phyloP scores from a whole-genome alignment of 2,888 invertebrate genomes.

The Thyatira batis region DNA sequence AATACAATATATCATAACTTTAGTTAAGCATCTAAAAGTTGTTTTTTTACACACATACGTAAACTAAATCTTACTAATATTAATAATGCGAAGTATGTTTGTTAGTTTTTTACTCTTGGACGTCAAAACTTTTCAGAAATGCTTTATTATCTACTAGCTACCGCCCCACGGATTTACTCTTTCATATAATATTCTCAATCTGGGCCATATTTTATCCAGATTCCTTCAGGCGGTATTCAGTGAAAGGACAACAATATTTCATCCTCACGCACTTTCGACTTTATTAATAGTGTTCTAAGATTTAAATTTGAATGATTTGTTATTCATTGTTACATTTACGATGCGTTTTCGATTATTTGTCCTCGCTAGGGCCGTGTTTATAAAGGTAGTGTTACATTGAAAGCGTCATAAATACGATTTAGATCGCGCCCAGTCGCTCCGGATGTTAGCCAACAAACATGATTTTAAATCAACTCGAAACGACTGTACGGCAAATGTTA shows the following conservation, averaged over 20 bases:
- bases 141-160: no score
- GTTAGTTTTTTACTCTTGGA: no score
- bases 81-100: no score
- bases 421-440: constrained; percentile 41
- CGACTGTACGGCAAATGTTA: constrained; percentile 39
- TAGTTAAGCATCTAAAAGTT: no score
- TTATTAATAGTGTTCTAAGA: background rate
- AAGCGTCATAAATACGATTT: constrained; percentile 42
- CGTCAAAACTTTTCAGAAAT: no score
- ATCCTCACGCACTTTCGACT: background rate
- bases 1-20: no score
- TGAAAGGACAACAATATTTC: background rate
- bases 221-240: background rate
- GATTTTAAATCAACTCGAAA: constrained; percentile 64
- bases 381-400: constrained; percentile 44
- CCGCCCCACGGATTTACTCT: no score
- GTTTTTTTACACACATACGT: no score
- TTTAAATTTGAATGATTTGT: background rate
- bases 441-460: constrained; percentile 65
- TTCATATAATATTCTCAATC: no score
- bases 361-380: constrained; percentile 11
- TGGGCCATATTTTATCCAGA: no score
- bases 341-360: background rate
- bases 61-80: no score
- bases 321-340: background rate